Evolutionary conservation across 2,888 invertebrate species (phyloP).

Genomic region (Reticulitermes lucifugus): DNA sequence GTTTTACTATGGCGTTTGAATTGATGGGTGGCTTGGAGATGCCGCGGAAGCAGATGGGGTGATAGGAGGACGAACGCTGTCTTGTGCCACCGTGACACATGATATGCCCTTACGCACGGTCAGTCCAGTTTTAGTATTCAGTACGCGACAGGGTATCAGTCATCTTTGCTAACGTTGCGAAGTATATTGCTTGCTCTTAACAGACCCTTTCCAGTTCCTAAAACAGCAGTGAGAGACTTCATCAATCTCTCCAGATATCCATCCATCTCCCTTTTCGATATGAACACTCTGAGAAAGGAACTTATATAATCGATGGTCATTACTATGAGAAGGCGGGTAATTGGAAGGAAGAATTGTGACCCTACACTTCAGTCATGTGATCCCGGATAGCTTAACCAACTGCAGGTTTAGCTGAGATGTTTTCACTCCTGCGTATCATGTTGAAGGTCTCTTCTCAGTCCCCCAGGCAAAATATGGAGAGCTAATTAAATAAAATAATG

Average conservation of each 20-base stretch:
- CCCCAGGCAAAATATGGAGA: too few species aligned
- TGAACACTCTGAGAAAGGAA: neutral
- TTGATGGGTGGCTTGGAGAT: constrained; percentile 31
- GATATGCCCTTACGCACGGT: neutral
- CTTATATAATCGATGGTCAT: neutral
- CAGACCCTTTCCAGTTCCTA: neutral
- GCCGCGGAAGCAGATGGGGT: constrained; percentile 27
- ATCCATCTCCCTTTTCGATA: neutral
- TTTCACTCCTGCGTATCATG: too few species aligned
- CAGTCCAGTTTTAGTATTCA: constrained; percentile 30
- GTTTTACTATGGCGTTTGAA: neutral
- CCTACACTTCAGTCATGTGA: too few species aligned
- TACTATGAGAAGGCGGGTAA: too few species aligned
- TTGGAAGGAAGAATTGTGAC: too few species aligned
- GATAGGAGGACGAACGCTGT: constrained; percentile 38
- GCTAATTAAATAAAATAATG: too few species aligned
- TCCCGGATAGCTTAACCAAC: too few species aligned
- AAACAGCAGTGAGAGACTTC: neutral
- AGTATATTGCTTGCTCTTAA: constrained; percentile 10
- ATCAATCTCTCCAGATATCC: constrained; percentile 6
- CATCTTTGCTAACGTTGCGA: neutral
- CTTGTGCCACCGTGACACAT: constrained; percentile 40
- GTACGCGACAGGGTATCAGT: constrained; percentile 3
- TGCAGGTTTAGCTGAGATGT: too few species aligned
- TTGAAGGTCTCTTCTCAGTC: too few species aligned